Percentiles rank a stretch among this genome's conserved stretches.
phyloP scores from a whole-genome alignment of 2,888 invertebrate species.

The Polydrusus pterygomalis region DNA sequence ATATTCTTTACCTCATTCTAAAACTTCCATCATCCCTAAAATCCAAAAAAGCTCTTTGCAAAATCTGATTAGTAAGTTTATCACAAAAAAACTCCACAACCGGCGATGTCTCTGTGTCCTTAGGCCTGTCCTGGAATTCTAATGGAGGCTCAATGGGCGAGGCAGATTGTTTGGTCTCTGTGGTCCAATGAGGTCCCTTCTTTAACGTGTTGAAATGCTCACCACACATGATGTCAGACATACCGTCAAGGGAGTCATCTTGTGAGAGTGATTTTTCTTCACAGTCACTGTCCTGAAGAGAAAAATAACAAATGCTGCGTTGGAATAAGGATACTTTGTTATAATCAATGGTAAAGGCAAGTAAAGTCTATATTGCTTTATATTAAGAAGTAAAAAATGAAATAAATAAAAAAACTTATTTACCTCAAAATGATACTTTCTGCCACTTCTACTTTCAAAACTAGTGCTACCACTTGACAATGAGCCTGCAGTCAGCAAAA shows the following conservation, averaged over 20 bases:
- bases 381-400: conserved; percentile 63
- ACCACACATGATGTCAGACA: conserved; percentile 85
- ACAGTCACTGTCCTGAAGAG: conserved; percentile 85
- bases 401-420: conserved; percentile 30
- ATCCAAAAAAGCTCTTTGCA: conserved; percentile 73
- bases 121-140: conserved; percentile 84
- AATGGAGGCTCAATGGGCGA: conserved; percentile 88
- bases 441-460: conserved; percentile 80
- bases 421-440: conserved; percentile 82
- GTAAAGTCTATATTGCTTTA: too few relatives aligned
- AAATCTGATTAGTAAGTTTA: conserved; percentile 71
- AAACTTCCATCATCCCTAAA: conserved; percentile 67
- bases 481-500: conserved; percentile 83
- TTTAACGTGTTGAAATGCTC: conserved; percentile 89
- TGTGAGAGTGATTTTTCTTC: conserved; percentile 87
- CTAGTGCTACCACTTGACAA: conserved; percentile 84
- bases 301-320: conserved; percentile 27
- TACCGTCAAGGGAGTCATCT: conserved; percentile 84
- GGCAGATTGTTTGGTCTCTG: conserved; percentile 75
- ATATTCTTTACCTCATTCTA: conserved; percentile 45
- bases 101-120: conserved; percentile 56
- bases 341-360: too few relatives aligned
- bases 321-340: too few relatives aligned
- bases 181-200: conserved; percentile 80
- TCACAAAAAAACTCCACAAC: conserved; percentile 72